Base-by-base conservation (phyloP, 2,888 invertebrate species). In the Ophion ventricosus region DNA sequence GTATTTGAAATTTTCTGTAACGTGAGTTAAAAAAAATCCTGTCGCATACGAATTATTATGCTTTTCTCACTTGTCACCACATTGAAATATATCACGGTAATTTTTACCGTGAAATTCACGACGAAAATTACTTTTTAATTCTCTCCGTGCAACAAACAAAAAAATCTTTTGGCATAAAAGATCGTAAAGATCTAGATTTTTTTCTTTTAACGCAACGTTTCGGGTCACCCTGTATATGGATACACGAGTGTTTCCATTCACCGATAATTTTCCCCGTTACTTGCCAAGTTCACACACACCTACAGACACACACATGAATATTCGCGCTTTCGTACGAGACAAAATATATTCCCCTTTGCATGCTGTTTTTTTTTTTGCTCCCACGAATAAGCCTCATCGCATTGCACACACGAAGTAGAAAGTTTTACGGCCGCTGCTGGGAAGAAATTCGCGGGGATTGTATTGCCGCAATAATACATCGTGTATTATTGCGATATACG, bases 191-290 rank as follows among this genome's bases (percentile, higher is more conserved):
- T n/a, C n/a, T n/a, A n/a, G n/a, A n/a, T n/a, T n/a, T n/a, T 7
- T 35, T 35, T 35, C 8, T 35, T 35, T 35, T 5, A 8, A 35
- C 35, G 35, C 8, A 5, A 35, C 35, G 35, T 35, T 35, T 35
- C 35, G 7, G 35, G 35, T 8, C 35, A 35, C 35, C 35, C 35
- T 35, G 8, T 3, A 49, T 14, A 17, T 49, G 4, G 3, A 49
- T 49, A 3, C 29, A 35, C 35, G 35, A 35, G 8, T 35, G 35
- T 35, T 77, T 77, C 76, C 80, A 83, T 83, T 80, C 73, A 57
- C 57, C 75, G 49, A 74, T 76, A 56, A 80, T 72, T 29, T 70
- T 80, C 67, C 61, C 63, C 67, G 57, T 69, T 61, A 74, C 61
- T 49, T 29, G 63, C 63, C 74, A 49, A 61, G 20, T 49, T 35